Evolutionary conservation across 2,888 invertebrate species (phyloP), one percentile per base, ranked within the genome.

Genomic region (Thysanoteuthis rhombus): DNA sequence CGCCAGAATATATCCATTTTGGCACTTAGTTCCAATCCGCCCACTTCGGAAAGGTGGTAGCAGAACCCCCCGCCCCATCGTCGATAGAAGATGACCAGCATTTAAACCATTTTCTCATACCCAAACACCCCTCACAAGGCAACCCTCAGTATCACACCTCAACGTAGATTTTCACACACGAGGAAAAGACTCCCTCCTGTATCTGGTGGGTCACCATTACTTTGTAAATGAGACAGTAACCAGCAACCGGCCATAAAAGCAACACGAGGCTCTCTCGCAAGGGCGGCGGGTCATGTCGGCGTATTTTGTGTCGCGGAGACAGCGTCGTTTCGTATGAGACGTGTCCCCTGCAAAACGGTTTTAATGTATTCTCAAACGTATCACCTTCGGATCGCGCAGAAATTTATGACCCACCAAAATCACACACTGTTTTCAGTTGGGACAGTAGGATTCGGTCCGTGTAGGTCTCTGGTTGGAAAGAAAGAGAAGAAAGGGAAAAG

Each of bases 281-380:
- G 10, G n/a, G 75, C n/a, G 36, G 36, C n/a, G n/a, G 75, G n/a
- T 36, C 75, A 36, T 36, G 36, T 75, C 36, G 75, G n/a, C 16
- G 36, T n/a, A 75, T 75, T 75, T 75, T 36, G 12, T 16, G 2
- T n/a, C 12, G 75, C n/a, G 19, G 75, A 36, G 16, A 75, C n/a
- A 36, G n/a, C n/a, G 12, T n/a, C n/a, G 19, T 1, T 75, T n/a
- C 75, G 36, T 75, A n/a, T n/a, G 75, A n/a, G 10, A 75, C n/a
- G n/a, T 75, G 52, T n/a, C 75, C 12, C n/a, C 36, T 16, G 75
- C n/a, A 36, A n/a, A 75, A 75, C 75, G 75, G 12, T 75, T 75
- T 75, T 75, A 75, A 75, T 75, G 75, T 75, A 75, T 75, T 75
- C 75, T 75, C n/a, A 75, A 75, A 75, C 75, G 75, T 75, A 75